phyloP scores from a whole-genome alignment of 1,140 invertebrate species.

The Coenobita brevimanus region DNA sequence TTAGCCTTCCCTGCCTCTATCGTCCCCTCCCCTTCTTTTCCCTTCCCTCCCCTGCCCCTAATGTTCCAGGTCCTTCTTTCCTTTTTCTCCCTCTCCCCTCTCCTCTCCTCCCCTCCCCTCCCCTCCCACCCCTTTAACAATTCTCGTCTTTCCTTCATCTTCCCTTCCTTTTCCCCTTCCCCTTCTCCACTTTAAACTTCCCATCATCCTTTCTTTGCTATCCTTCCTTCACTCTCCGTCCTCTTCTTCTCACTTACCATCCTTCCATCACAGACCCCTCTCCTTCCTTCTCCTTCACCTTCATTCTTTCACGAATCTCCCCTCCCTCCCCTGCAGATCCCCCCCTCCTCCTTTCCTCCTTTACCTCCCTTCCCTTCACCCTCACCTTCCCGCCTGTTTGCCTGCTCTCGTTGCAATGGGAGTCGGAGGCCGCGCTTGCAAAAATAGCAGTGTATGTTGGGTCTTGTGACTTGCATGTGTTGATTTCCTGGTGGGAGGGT shows the following conservation, averaged over 20 bases:
- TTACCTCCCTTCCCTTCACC: not conserved
- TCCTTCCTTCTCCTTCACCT: too few relatives aligned
- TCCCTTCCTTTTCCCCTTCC: too few relatives aligned
- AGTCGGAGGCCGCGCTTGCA: not conserved
- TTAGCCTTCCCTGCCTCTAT: not conserved
- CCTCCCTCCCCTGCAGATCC: not conserved
- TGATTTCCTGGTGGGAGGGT: not conserved
- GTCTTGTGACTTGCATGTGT: conserved; percentile 5
- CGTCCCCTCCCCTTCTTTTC: not conserved
- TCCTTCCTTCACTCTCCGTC: too few relatives aligned
- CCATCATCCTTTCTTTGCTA: too few relatives aligned
- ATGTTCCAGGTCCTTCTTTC: not conserved
- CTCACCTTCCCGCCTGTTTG: not conserved
- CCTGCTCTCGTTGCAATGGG: not conserved
- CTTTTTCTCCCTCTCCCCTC: conserved; percentile 3
- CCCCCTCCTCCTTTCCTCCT: not conserved
- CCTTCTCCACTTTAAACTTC: too few relatives aligned
- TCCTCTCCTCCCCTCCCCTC: not conserved
- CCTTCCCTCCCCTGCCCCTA: not conserved
- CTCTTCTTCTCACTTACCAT: too few relatives aligned
- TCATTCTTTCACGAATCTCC: not conserved
- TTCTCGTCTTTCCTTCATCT: too few relatives aligned
- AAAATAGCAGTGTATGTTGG: too few relatives aligned
- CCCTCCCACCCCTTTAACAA: too few relatives aligned
- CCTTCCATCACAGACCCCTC: too few relatives aligned